Conservation (phyloP, 2,113 vertebrate species). For the Desmodus rotundus region DNA sequence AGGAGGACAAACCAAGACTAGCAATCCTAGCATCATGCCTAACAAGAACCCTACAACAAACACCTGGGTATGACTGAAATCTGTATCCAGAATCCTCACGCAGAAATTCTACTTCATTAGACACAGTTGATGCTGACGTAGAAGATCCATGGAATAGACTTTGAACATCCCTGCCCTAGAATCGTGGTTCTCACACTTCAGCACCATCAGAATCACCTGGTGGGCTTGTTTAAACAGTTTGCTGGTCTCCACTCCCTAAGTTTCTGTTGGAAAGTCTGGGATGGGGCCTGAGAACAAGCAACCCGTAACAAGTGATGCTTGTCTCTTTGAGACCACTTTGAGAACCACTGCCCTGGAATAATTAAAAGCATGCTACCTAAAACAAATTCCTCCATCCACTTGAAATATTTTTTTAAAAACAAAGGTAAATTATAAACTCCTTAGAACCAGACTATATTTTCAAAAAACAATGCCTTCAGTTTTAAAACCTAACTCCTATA, state of each 20-base stretch:
- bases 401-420: neutral
- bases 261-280: neutral
- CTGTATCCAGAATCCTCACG: neutral
- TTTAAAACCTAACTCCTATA: conserved; percentile 13
- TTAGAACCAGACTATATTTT: neutral
- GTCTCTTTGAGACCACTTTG: neutral
- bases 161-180: neutral
- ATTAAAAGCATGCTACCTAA: neutral
- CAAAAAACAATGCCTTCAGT: neutral
- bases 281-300: neutral
- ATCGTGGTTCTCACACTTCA: neutral
- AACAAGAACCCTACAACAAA: neutral
- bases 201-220: neutral
- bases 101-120: neutral
- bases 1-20: neutral
- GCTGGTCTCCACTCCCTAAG: neutral
- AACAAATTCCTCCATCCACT: neutral
- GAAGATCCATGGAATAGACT: neutral
- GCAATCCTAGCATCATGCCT: neutral
- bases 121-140: neutral
- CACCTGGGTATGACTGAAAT: neutral
- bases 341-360: neutral
- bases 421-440: neutral
- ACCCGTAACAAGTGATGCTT: neutral
- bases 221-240: neutral